These are phyloP conservation scores for Apteryx owenii DNA, from an alignment of 2,113 vertebrate species.

Conservation along the genomic window DNA sequence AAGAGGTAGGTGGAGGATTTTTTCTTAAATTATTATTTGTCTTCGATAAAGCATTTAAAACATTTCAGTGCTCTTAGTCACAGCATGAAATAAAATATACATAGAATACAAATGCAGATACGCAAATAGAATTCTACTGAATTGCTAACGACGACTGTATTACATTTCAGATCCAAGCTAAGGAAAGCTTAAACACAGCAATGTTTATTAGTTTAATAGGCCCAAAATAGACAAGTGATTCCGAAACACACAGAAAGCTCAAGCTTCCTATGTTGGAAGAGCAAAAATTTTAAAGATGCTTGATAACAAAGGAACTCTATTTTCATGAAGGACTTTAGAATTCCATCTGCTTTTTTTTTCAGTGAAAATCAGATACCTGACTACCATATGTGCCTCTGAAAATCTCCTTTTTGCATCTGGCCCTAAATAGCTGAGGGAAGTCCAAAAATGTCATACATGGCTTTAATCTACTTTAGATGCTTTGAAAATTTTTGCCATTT, in stretches of 20 bases:
- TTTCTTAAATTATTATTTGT: conserved; percentile 6
- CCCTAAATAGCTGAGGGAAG: conserved; percentile 35
- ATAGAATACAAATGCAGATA: too few relatives aligned
- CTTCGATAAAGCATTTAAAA: conserved; percentile 17
- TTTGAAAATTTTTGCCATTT: conserved; percentile 18
- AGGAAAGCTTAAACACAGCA: not conserved
- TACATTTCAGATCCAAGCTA: conserved; percentile 8
- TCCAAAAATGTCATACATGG: not conserved
- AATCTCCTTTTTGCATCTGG: conserved; percentile 26
- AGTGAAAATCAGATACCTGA: not conserved
- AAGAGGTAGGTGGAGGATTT: not conserved
- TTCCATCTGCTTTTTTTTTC: not conserved
- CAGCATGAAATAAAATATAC: conserved; percentile 79
- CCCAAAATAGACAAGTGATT: not conserved
- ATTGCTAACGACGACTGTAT: conserved; percentile 28
- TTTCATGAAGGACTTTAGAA: conserved; percentile 10
- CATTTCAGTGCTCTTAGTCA: conserved; percentile 25
- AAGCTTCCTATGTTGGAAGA: not conserved
- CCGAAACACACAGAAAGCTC: not conserved
- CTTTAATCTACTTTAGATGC: not conserved
- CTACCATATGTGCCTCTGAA: conserved; percentile 33
- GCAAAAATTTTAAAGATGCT: not conserved
- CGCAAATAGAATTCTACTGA: not conserved
- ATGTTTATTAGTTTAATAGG: not conserved
- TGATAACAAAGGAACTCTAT: not conserved